A percentile compares a stretch with the other conserved stretches of the same genome.
Evolutionary conservation across 2,888 invertebrate species (phyloP).

Genomic region (Papilio demoleus): DNA sequence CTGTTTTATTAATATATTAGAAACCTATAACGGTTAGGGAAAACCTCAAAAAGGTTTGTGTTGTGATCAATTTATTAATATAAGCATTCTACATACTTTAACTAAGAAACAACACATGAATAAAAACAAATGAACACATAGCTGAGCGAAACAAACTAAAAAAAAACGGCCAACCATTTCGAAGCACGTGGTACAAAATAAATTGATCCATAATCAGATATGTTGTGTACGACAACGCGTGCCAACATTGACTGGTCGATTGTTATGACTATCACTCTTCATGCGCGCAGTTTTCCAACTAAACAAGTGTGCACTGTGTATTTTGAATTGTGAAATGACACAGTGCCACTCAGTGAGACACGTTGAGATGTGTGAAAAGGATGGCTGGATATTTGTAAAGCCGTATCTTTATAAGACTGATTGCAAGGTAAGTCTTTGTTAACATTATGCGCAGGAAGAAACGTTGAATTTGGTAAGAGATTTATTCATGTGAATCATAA

Average conservation of each 20-base stretch:
- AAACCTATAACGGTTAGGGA: too few species aligned
- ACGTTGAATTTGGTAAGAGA: neutral
- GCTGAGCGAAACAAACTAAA: neutral
- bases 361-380: slow-evolving; percentile 44
- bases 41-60: too few species aligned
- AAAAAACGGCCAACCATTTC: slow-evolving; percentile 21
- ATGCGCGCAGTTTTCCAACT: slow-evolving; percentile 46
- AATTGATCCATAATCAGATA: slow-evolving; percentile 12
- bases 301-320: slow-evolving; percentile 28
- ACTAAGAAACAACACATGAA: neutral
- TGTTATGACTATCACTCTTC: slow-evolving; percentile 42
- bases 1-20: too few species aligned
- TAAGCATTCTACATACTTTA: too few species aligned
- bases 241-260: slow-evolving; percentile 29
- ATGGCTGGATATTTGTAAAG: slow-evolving; percentile 46
- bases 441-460: slow-evolving; percentile 34
- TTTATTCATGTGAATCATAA: neutral
- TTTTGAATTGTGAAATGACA: slow-evolving; percentile 35
- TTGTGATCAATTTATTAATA: too few species aligned
- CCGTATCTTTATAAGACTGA: slow-evolving; percentile 35
- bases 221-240: slow-evolving; percentile 18
- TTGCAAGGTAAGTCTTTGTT: slow-evolving; percentile 43
- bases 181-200: slow-evolving; percentile 19
- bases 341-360: slow-evolving; percentile 38
- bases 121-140: slow-evolving; percentile 1